A percentile compares a stretch with the other conserved stretches of the same genome.
Conservation (phyloP, 2,888 invertebrate species). For the Mythimna vitellina region DNA sequence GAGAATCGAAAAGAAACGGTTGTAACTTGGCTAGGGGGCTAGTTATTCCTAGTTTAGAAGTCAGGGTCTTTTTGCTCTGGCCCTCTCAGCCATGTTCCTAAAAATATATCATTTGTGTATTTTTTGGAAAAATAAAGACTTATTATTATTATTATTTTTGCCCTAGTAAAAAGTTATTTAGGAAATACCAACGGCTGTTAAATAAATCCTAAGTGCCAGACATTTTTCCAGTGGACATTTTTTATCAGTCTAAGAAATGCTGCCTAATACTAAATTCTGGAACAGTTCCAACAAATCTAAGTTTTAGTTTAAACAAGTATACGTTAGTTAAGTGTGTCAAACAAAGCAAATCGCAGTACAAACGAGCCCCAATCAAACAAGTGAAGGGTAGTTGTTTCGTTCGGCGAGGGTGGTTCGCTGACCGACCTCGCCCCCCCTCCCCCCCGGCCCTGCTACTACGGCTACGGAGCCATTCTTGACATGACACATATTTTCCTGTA, state of each 20-base stretch:
- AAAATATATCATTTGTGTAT: too few species aligned
- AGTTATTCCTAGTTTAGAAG: too few species aligned
- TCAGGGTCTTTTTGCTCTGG: too few species aligned
- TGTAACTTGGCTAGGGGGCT: too few species aligned
- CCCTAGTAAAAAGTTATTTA: neutral
- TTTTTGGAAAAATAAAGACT: too few species aligned
- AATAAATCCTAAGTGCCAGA: neutral
- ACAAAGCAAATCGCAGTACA: slow-evolving; percentile 58
- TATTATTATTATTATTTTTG: too few species aligned
- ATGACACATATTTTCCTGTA: slow-evolving; percentile 26
- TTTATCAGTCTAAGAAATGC: neutral
- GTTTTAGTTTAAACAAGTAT: slow-evolving; percentile 17
- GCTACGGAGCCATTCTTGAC: slow-evolving; percentile 33
- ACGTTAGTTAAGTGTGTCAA: slow-evolving; percentile 34
- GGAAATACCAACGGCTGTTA: neutral
- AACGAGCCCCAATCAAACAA: slow-evolving; percentile 54
- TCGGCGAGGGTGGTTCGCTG: slow-evolving; percentile 54
- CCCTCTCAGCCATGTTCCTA: too few species aligned
- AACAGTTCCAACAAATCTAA: slow-evolving; percentile 42
- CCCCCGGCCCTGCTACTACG: slow-evolving; percentile 9
- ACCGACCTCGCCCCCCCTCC: slow-evolving; percentile 30
- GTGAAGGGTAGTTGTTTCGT: slow-evolving; percentile 54
- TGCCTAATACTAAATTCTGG: slow-evolving; percentile 4
- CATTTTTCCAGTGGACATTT: neutral
- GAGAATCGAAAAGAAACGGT: too few species aligned